Evolutionary conservation across 2,113 vertebrate species (phyloP).

Genomic region (Ardeotis arabs): DNA sequence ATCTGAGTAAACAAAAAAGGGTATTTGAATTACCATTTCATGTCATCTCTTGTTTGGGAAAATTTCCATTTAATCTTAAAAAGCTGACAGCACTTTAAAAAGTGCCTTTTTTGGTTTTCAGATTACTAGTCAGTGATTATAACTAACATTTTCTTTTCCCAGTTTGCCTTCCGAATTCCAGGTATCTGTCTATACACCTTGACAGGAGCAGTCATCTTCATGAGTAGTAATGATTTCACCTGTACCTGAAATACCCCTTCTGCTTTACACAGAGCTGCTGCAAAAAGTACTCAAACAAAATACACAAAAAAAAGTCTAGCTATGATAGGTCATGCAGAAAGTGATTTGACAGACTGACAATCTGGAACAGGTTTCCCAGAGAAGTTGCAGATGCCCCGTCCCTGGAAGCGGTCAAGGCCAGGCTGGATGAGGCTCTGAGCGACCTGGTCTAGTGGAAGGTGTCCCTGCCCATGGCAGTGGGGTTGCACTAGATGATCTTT

Average conservation of each 20-base stretch:
- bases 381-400: not conserved
- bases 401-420: not conserved
- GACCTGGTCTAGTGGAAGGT: not conserved
- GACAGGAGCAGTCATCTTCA: not conserved
- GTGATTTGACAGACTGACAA: not conserved
- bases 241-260: not conserved
- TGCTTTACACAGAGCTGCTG: not conserved
- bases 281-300: not conserved
- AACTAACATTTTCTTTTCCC: not conserved
- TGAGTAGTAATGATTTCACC: not conserved
- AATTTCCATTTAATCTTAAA: conserved; percentile 12
- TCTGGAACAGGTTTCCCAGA: not conserved
- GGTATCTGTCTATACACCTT: no score
- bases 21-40: conserved; percentile 10
- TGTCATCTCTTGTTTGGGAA: not conserved
- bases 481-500: not conserved
- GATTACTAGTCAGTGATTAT: not conserved
- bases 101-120: not conserved
- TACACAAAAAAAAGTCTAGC: not conserved
- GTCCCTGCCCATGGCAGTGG: not conserved
- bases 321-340: not conserved
- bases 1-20: not conserved
- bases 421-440: not conserved
- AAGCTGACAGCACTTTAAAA: not conserved
- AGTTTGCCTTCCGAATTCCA: not conserved